Percentiles rank a stretch among this genome's conserved stretches.
These are phyloP conservation scores for Callopanchax toddi DNA, from an alignment of 2,113 vertebrate species.

Conservation along the genomic window DNA sequence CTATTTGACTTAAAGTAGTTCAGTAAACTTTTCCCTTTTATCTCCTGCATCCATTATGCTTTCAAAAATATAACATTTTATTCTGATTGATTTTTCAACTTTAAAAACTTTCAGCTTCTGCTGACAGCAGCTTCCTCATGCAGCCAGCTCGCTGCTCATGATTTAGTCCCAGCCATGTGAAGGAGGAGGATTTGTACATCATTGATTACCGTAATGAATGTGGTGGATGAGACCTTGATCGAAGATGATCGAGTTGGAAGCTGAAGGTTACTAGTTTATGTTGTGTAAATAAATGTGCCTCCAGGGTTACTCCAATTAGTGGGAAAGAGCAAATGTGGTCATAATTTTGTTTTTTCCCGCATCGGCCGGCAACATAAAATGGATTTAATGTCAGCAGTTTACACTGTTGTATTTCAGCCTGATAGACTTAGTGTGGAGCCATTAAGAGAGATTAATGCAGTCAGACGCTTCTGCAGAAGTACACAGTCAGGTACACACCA, in stretches of 20 bases:
- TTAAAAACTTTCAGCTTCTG: conserved; percentile 1
- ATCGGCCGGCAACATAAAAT: conserved; percentile 59
- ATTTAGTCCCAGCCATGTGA: background rate
- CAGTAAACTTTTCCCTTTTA: no score
- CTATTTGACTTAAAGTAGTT: no score
- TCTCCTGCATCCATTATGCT: no score
- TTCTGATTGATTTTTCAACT: conserved; percentile 1
- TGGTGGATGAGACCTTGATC: conserved; percentile 38
- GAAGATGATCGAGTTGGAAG: conserved; percentile 3
- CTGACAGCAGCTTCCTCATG: conserved; percentile 12
- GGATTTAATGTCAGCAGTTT: conserved; percentile 69
- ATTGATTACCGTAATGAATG: conserved; percentile 55
- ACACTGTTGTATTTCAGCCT: conserved; percentile 57
- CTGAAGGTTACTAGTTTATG: conserved; percentile 31
- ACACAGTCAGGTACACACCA: background rate
- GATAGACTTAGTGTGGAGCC: conserved; percentile 47
- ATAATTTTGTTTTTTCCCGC: conserved; percentile 62
- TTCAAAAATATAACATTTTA: no score
- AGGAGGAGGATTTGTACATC: conserved; percentile 36
- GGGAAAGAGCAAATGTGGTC: conserved; percentile 55
- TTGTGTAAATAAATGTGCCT: conserved; percentile 57
- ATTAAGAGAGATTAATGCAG: conserved; percentile 56
- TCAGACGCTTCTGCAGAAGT: conserved; percentile 5
- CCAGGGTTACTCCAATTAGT: conserved; percentile 64
- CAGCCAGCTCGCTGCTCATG: background rate